Percentiles rank a stretch among this genome's conserved stretches.
phyloP scores from a whole-genome alignment of 2,888 invertebrate species.

The Stictocephala bisonia region DNA sequence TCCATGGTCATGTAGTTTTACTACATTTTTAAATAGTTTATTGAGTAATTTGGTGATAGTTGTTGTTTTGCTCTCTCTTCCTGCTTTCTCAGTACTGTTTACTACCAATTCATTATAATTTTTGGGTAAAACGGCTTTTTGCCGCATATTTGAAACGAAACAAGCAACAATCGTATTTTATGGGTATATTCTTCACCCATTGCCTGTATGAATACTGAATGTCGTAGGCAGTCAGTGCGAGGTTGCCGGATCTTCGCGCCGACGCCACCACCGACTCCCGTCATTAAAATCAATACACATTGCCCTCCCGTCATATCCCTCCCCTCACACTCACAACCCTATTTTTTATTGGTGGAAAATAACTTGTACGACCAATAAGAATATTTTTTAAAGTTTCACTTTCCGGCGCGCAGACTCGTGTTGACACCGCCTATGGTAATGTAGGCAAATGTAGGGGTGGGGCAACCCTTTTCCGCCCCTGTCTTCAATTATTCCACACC shows the following conservation, averaged over 20 bases:
- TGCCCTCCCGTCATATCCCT: slow-evolving; percentile 30
- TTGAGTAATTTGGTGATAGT: too few species aligned
- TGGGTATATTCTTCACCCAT: too few species aligned
- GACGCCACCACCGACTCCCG: slow-evolving; percentile 13
- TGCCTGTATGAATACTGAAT: too few species aligned
- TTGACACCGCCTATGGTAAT: slow-evolving; percentile 41
- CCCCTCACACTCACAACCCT: slow-evolving; percentile 29
- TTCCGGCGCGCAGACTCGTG: slow-evolving; percentile 34
- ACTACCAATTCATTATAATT: too few species aligned
- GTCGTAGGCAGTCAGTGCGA: slow-evolving; percentile 19
- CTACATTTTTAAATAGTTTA: too few species aligned
- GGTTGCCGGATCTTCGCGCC: slow-evolving; percentile 39
- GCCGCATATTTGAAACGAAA: too few species aligned
- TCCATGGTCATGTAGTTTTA: too few species aligned
- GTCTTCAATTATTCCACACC: slow-evolving; percentile 31
- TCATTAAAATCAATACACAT: slow-evolving; percentile 52
- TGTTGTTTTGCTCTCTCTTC: too few species aligned
- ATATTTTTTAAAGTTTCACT: slow-evolving; percentile 51
- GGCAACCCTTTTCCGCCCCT: slow-evolving; percentile 14
- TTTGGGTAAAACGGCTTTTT: too few species aligned
- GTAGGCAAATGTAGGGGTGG: slow-evolving; percentile 36
- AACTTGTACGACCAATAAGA: slow-evolving; percentile 50
- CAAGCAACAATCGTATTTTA: too few species aligned
- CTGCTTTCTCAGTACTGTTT: too few species aligned
- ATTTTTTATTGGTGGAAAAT: slow-evolving; percentile 51